Evolutionary conservation across 1,140 invertebrate genomes (phyloP), one percentile per base, ranked within the genome.

Genomic region (Cydia amplana): DNA sequence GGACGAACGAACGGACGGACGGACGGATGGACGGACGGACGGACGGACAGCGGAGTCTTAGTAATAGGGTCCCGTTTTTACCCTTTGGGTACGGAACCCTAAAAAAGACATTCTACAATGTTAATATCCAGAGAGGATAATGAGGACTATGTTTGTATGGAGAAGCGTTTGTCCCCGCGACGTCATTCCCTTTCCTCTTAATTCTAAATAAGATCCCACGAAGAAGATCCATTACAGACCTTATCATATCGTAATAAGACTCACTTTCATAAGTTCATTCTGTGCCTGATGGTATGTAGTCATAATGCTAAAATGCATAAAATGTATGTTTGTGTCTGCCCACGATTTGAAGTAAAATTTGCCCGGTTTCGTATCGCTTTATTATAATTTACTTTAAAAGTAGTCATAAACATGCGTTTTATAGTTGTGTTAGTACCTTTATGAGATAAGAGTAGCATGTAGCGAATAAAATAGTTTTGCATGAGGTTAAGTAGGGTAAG

Each of bases 351-450:
- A 36, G n/a, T 18, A 32, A 40, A n/a, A 18, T 70, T 40, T 12
- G 23, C n/a, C 32, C 32, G 65, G 12, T 70, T 36, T 40, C 65
- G 1, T 70, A 70, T 70, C 65, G 20, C 32, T 65, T 40, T 36
- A 70, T 40, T 70, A 70, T 36, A 70, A 70, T 70, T 70, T 20
- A 7, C 32, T 70, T 32, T 70, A 36, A 60, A 60, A 60, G 55
- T 23, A 23, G 2, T 23, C 55, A 7, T 60, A 60, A 60, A 60
- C 18, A 23, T 60, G 55, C 55, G n/a, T 23, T 60, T 60, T 60
- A 60, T 60, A 49, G 14, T 49, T 16, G 9, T n/a, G 51, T 55
- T 51, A 51, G 5, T 32, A 18, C 51, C 18, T 51, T 18, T 7
- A 55, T 60, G 55, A 60, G 20, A 60, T 60, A 60, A 60, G n/a